Evolutionary conservation across 2,888 invertebrate genomes (phyloP).

Genomic region (Gryllus longicercus): DNA sequence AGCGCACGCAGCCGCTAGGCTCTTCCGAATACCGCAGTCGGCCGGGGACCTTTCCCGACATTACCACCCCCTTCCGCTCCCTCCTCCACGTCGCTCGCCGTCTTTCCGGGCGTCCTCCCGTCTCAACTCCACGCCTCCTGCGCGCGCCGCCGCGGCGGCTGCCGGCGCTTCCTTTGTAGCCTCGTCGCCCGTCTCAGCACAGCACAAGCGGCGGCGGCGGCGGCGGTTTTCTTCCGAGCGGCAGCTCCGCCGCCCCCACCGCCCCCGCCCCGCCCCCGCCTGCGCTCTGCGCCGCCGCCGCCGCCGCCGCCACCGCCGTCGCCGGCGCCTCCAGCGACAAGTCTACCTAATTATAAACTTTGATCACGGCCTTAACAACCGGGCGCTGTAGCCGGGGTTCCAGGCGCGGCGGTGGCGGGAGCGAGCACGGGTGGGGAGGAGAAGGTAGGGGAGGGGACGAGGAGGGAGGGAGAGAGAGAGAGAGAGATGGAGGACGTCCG

Average conservation of each 20-base stretch:
- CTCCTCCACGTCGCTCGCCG: no score
- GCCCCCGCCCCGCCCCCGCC: neutral
- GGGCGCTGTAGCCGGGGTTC: neutral
- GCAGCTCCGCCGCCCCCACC: neutral
- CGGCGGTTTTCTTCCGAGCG: neutral
- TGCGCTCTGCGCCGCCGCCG: neutral
- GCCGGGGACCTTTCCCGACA: no score
- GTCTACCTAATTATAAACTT: slow-evolving; percentile 17
- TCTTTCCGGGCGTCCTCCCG: no score
- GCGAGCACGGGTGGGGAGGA: neutral
- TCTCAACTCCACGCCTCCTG: no score
- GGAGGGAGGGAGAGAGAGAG: neutral
- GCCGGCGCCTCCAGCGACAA: slow-evolving; percentile 1
- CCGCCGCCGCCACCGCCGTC: neutral
- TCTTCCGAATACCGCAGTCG: no score
- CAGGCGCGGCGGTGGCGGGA: neutral
- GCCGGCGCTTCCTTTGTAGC: no score
- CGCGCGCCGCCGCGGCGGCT: no score
- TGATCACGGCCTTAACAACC: slow-evolving; percentile 17
- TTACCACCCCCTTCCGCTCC: no score
- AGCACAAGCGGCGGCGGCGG: neutral
- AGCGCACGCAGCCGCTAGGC: no score
- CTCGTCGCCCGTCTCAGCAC: no score
- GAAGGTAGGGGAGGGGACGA: neutral
- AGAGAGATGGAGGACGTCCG: no score